phyloP scores from a whole-genome alignment of 2,797 vertebrate genomes.

The Erethizon dorsatum region DNA sequence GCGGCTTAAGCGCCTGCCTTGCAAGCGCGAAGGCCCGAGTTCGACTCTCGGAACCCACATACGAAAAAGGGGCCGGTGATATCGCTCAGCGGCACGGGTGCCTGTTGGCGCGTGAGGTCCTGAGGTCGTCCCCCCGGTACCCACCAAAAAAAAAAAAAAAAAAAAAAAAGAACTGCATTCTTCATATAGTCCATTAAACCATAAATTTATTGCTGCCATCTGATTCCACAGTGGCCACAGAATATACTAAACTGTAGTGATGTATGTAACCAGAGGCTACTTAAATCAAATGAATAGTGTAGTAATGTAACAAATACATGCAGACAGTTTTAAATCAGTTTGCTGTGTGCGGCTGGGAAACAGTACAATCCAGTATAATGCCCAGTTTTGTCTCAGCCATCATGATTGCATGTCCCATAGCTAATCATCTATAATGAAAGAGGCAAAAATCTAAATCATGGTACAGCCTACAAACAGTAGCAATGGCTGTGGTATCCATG shows the following conservation, averaged over 20 bases:
- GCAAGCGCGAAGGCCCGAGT: too few species aligned
- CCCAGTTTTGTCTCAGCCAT: conserved; percentile 18
- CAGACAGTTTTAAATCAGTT: conserved; percentile 22
- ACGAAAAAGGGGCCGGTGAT: too few species aligned
- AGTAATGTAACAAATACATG: not conserved
- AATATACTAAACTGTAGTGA: conserved; percentile 33
- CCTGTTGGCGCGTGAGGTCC: too few species aligned
- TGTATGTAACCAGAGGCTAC: not conserved
- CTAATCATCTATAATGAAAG: conserved; percentile 59
- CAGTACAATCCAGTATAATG: not conserved
- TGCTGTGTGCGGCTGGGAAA: not conserved
- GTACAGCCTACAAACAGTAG: not conserved
- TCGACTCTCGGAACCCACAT: too few species aligned
- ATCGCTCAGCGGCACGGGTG: too few species aligned
- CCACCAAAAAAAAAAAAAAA: too few species aligned
- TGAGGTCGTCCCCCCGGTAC: too few species aligned
- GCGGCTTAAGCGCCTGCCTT: too few species aligned
- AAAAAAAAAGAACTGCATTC: conserved; percentile 57
- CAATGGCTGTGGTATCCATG: not conserved
- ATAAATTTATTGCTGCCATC: conserved; percentile 21
- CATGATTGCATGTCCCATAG: not conserved
- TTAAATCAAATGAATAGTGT: not conserved
- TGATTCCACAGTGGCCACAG: not conserved
- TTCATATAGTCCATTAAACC: not conserved
- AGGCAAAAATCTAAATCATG: conserved; percentile 19